phyloP scores from a whole-genome alignment of 92 coral and sea anemone genomes.

The Diadumene lineata region DNA sequence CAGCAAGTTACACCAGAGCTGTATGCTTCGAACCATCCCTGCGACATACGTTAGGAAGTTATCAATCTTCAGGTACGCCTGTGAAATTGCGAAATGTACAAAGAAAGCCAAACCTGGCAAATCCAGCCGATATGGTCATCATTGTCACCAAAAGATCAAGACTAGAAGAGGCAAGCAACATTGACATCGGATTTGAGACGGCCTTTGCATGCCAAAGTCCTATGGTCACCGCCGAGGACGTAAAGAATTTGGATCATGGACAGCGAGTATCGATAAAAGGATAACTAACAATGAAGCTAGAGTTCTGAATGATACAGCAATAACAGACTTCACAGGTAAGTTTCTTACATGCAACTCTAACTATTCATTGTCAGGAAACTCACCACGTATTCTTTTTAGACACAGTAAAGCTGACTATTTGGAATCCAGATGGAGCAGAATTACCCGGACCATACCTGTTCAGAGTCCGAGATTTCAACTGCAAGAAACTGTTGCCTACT shows the following conservation, averaged over 20 bases:
- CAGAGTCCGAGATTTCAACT: conserved; percentile 8
- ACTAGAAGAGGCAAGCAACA: conserved; percentile 18
- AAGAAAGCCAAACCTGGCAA: too few species aligned
- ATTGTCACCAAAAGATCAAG: conserved; percentile 14
- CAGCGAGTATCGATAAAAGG: conserved; percentile 1
- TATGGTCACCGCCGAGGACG: background rate
- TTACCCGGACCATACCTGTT: conserved; percentile 5
- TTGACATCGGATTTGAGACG: conserved; percentile 14
- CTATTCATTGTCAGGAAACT: conserved; percentile 9
- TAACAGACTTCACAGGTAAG: conserved; percentile 1
- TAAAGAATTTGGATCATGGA: conserved; percentile 1
- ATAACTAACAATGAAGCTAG: conserved; percentile 8
- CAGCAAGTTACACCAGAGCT: conserved; percentile 3
- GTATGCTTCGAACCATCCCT: conserved; percentile 13
- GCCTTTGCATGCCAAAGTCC: background rate
- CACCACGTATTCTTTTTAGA: background rate
- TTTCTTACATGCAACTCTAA: too few species aligned
- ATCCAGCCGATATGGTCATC: too few species aligned
- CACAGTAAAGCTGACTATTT: background rate
- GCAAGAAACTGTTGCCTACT: background rate
- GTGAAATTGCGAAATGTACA: too few species aligned
- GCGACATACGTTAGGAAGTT: background rate
- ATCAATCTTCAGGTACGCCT: conserved; percentile 1
- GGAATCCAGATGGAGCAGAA: background rate
- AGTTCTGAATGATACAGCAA: conserved; percentile 8